These are phyloP conservation scores for Ambastaia sidthimunki DNA, from an alignment of 2,797 vertebrate species.

Conservation along the genomic window DNA sequence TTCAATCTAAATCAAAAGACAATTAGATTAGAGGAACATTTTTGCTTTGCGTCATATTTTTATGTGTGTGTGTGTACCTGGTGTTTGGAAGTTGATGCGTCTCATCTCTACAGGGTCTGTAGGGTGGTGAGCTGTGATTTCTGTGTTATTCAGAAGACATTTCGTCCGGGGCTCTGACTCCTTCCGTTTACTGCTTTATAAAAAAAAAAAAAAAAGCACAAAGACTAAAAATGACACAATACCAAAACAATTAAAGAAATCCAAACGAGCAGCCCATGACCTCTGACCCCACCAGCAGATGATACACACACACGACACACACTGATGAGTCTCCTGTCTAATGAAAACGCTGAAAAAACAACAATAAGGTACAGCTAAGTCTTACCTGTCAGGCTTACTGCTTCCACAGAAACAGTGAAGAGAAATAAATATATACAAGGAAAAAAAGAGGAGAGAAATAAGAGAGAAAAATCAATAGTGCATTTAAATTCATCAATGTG, in stretches of 20 bases:
- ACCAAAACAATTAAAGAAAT: not conserved
- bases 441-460: conserved; percentile 67
- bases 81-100: conserved; percentile 96
- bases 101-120: conserved; percentile 98
- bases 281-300: not conserved
- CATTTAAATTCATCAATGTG: conserved; percentile 55
- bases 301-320: not conserved
- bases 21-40: too few relatives aligned
- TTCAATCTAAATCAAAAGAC: not conserved
- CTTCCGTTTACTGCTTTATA: conserved; percentile 89
- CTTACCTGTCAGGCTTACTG: conserved; percentile 99
- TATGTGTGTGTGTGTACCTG: conserved; percentile 78
- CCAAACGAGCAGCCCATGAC: not conserved
- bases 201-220: conserved; percentile 36
- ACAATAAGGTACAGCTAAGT: conserved; percentile 70
- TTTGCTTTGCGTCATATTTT: too few relatives aligned
- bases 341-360: too few relatives aligned
- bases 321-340: too few relatives aligned
- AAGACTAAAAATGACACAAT: conserved; percentile 16
- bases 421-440: conserved; percentile 79
- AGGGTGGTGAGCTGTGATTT: conserved; percentile 92
- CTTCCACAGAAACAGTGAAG: conserved; percentile 79
- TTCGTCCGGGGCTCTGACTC: conserved; percentile 94
- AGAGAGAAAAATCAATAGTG: conserved; percentile 49
- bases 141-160: conserved; percentile 93